These are phyloP conservation scores for Cyanistes caeruleus DNA, from an alignment of 2,113 vertebrate species.

Conservation along the genomic window DNA sequence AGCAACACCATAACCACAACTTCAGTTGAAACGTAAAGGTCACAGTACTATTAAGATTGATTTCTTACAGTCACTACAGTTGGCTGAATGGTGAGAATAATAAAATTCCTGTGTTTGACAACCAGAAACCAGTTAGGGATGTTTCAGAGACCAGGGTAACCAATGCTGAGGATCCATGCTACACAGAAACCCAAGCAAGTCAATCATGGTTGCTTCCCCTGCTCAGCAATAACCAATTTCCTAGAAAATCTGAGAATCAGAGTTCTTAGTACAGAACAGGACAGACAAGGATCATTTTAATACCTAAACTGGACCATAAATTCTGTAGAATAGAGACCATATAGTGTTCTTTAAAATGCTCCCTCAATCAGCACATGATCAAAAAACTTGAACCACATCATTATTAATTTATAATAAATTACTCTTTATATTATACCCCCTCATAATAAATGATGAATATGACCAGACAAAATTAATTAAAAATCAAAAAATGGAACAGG, in stretches of 20 bases:
- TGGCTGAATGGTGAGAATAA: background rate
- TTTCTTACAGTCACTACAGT: background rate
- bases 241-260: background rate
- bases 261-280: background rate
- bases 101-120: background rate
- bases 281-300: background rate
- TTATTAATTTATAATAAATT: background rate
- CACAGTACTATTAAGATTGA: background rate
- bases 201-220: rapidly evolving
- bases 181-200: rapidly evolving
- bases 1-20: background rate
- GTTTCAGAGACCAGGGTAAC: background rate
- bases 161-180: background rate
- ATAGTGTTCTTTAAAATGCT: background rate
- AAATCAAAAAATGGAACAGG: background rate
- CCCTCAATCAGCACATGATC: background rate
- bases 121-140: background rate
- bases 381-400: background rate
- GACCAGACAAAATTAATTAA: too few relatives aligned
- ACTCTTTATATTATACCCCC: too few relatives aligned
- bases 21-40: background rate
- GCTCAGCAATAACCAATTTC: background rate
- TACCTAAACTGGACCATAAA: background rate
- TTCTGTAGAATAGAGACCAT: background rate
- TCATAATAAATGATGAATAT: too few relatives aligned